Base-by-base conservation (phyloP, 2,797 vertebrate species). In the Scleropages formosus region DNA sequence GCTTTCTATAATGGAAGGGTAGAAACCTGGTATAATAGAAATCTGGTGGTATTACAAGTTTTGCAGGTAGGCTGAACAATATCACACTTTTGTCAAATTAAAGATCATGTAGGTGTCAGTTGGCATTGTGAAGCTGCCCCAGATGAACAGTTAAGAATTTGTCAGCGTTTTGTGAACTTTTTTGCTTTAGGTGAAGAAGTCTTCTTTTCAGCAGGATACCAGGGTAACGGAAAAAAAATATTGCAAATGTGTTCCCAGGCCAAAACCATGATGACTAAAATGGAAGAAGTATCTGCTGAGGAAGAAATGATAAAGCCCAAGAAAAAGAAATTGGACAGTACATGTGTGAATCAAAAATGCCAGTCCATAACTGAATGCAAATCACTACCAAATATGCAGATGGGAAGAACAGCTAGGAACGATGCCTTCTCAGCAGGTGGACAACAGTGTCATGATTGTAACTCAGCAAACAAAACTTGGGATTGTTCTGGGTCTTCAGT, bases 201-300 rank as follows among this genome's bases (percentile, higher is more conserved):
- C 89, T 86, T 84, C 91, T 12, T 80, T 90, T 44, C 76, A 89
- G 24, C 79, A 87, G 83, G 89, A 87, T 86, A 87, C 90, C 31
- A 83, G 89, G 69, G 87, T 89, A 20, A 84, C 68, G 82, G 78
- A 51, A 74, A 49, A 79, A 75, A 4, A n/a, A 31, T 78, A 22
- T 79, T 61, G 85, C 88, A 24, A n/a, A 80, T 78, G 91, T 60
- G 82, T 84, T 88, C 79, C 83, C 91, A 78, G n/a, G 77, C 88
- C 85, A 65, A 78, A 85, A 85, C 87, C 65, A 46, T 15, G 68
- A 62, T 77, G 85, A 80, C 82, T 72, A 75, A 86, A 77, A 88
- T 89, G 83, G 84, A 81, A 79, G 77, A 86, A 26, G 26, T 91
- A 53, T 80, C 91, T 51, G 87, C 0, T 47, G 65, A 15, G 31